These are phyloP conservation scores for Intoshia linei DNA, from an alignment of 1,140 invertebrate genomes.

Conservation along the genomic window DNA sequence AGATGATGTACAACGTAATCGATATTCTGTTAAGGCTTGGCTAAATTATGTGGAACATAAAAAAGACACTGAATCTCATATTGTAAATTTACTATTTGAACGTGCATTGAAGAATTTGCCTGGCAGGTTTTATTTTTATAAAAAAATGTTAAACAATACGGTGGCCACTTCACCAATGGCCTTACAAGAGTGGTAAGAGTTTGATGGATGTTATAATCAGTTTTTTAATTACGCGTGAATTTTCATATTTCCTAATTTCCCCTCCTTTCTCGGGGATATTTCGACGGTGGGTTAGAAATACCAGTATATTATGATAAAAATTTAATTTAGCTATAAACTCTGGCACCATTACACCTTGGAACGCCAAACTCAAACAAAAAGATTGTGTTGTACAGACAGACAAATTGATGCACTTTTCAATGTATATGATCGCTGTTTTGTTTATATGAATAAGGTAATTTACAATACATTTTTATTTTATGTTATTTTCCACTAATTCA, in stretches of 20 bases:
- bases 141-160: neutral
- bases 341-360: conserved; percentile 79
- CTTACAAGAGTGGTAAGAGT: neutral
- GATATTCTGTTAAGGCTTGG: conserved; percentile 86
- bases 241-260: neutral
- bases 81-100: conserved; percentile 67
- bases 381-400: conserved; percentile 44
- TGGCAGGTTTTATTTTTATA: conserved; percentile 30
- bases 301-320: neutral
- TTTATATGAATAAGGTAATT: conserved; percentile 72
- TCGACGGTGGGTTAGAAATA: neutral
- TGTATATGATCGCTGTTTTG: conserved; percentile 64
- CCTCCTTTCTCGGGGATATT: neutral
- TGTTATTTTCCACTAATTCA: too few species aligned
- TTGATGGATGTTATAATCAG: neutral
- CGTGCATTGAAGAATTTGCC: conserved; percentile 70
- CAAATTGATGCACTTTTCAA: conserved; percentile 67
- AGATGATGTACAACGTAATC: conserved; percentile 81
- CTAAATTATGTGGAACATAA: conserved; percentile 79
- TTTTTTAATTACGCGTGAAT: neutral
- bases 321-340: conserved; percentile 48
- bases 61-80: conserved; percentile 34
- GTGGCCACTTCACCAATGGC: neutral
- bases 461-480: too few species aligned
- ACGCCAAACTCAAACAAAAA: conserved; percentile 43